Evolutionary conservation across 2,113 vertebrate species (phyloP).

Genomic region (Mesocricetus auratus): DNA sequence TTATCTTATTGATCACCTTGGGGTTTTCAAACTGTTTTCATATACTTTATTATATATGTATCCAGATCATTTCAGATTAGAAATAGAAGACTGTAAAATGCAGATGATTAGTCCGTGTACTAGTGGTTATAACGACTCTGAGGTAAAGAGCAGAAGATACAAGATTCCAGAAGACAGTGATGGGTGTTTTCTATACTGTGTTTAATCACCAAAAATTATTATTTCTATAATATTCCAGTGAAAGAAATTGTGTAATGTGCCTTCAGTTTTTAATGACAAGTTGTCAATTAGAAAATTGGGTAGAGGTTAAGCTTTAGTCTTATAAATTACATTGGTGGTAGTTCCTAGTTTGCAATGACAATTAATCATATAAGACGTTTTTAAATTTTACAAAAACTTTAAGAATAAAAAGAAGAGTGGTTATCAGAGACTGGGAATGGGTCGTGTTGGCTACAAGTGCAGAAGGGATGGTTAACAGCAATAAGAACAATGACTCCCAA

Average conservation of each 20-base stretch:
- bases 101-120: not conserved
- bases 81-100: not conserved
- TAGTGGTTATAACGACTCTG: not conserved
- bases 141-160: not conserved
- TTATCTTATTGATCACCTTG: not conserved
- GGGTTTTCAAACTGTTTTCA: not conserved
- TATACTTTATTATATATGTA: not conserved
- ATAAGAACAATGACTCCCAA: not conserved
- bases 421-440: not conserved
- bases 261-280: slow-evolving; percentile 11
- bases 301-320: not conserved
- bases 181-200: not conserved
- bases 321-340: not conserved
- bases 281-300: not conserved
- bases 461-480: not conserved
- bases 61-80: not conserved
- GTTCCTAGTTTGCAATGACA: not conserved
- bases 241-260: not conserved
- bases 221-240: not conserved
- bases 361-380: not conserved
- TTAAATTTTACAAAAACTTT: not conserved
- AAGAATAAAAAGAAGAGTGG: not conserved
- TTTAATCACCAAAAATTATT: not conserved
- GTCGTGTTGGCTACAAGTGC: not conserved
- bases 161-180: not conserved